Evolutionary conservation across 1,140 invertebrate species (phyloP).

Genomic region (Drosophila littoralis): DNA sequence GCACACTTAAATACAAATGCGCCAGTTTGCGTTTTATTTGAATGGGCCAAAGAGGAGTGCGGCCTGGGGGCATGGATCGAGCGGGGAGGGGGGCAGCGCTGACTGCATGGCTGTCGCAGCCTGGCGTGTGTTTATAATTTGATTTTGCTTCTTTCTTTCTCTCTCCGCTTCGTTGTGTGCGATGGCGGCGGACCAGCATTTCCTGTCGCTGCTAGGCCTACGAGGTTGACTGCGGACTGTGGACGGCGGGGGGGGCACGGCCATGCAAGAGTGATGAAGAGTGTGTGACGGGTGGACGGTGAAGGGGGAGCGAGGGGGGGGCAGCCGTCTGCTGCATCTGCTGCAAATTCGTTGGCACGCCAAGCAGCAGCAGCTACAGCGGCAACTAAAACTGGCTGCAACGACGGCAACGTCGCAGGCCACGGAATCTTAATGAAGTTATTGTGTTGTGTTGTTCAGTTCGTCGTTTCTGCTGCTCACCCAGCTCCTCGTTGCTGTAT

Average conservation of each 20-base stretch:
- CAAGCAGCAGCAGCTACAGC: constrained; percentile 33
- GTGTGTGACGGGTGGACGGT: not conserved
- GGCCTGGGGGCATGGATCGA: constrained; percentile 1
- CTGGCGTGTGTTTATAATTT: constrained; percentile 81
- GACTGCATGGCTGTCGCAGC: constrained; percentile 59
- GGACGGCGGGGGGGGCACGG: not conserved
- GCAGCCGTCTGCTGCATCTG: constrained; percentile 45
- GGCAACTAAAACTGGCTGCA: constrained; percentile 27
- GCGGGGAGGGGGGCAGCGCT: constrained; percentile 10
- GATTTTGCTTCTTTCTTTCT: constrained; percentile 79
- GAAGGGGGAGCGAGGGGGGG: not conserved
- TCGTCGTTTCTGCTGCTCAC: constrained; percentile 11
- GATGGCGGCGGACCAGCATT: constrained; percentile 66
- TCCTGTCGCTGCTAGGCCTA: constrained; percentile 76
- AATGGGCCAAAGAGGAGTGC: constrained; percentile 9
- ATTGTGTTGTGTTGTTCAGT: constrained; percentile 60
- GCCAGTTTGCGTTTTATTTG: constrained; percentile 52
- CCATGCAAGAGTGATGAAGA: not conserved
- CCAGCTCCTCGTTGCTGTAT: constrained; percentile 18
- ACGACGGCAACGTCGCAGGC: constrained; percentile 38
- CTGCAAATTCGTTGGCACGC: constrained; percentile 50
- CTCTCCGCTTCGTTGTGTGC: constrained; percentile 45
- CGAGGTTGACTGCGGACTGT: constrained; percentile 19
- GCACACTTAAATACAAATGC: constrained; percentile 29
- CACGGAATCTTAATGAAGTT: constrained; percentile 81